These are phyloP conservation scores for Labeo rohita DNA, from an alignment of 2,113 vertebrate species.

Conservation along the genomic window DNA sequence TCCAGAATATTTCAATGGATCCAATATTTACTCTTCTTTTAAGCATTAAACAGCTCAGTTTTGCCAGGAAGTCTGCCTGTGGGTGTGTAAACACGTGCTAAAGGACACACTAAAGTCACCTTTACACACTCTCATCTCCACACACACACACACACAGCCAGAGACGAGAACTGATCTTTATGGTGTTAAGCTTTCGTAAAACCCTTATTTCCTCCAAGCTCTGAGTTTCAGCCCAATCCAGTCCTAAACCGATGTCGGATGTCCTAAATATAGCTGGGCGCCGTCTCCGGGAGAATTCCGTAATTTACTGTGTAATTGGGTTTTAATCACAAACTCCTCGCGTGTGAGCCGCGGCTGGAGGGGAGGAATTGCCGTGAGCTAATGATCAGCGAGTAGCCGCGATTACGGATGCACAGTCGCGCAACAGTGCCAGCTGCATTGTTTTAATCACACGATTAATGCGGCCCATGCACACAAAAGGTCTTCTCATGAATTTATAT, in stretches of 20 bases:
- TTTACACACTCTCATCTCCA: not conserved
- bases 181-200: conserved; percentile 22
- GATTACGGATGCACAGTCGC: conserved; percentile 43
- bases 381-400: conserved; percentile 52
- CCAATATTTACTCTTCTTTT: not conserved
- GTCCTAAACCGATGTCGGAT: conserved; percentile 13
- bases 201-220: conserved; percentile 1
- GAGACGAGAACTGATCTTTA: not conserved
- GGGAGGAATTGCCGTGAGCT: conserved; percentile 48
- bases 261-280: conserved; percentile 50
- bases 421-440: conserved; percentile 45
- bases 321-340: conserved; percentile 58
- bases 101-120: not conserved
- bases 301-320: conserved; percentile 62
- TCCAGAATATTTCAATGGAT: not conserved
- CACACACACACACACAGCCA: not conserved
- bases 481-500: conserved; percentile 46
- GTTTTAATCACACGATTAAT: conserved; percentile 58
- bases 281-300: conserved; percentile 35
- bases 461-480: conserved; percentile 35
- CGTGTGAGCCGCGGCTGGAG: conserved; percentile 23
- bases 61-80: not conserved
- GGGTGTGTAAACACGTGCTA: not conserved
- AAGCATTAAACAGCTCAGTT: not conserved
- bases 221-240: not conserved